These are phyloP conservation scores for Echinops telfairi DNA, from an alignment of 2,113 vertebrate species.

Conservation along the genomic window DNA sequence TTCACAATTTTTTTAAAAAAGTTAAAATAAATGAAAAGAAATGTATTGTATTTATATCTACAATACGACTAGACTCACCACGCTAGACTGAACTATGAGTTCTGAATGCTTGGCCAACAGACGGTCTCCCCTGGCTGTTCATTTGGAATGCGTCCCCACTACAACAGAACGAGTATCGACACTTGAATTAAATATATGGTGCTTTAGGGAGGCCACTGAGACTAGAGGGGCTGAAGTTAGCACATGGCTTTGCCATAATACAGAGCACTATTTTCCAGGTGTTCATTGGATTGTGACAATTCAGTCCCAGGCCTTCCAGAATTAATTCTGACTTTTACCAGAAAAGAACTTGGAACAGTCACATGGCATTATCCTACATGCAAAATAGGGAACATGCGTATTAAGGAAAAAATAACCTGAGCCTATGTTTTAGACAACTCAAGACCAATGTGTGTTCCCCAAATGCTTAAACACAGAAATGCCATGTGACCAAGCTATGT, in stretches of 20 bases:
- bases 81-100: not conserved
- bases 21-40: too few species aligned
- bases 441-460: not conserved
- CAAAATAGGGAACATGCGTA: not conserved
- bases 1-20: too few species aligned
- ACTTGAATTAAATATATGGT: not conserved
- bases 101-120: not conserved
- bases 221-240: not conserved
- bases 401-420: not conserved
- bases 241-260: not conserved
- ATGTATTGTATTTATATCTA: too few species aligned
- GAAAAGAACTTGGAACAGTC: not conserved
- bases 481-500: not conserved
- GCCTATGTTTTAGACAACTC: not conserved
- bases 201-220: not conserved
- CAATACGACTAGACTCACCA: too few species aligned
- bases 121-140: not conserved
- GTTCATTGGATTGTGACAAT: not conserved
- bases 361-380: not conserved
- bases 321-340: conserved; percentile 14
- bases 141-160: conserved; percentile 33
- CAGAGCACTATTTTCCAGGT: not conserved
- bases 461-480: not conserved
- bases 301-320: not conserved
- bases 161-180: not conserved